These are phyloP conservation scores for Turnix velox DNA, from an alignment of 2,113 vertebrate genomes.

Conservation along the genomic window DNA sequence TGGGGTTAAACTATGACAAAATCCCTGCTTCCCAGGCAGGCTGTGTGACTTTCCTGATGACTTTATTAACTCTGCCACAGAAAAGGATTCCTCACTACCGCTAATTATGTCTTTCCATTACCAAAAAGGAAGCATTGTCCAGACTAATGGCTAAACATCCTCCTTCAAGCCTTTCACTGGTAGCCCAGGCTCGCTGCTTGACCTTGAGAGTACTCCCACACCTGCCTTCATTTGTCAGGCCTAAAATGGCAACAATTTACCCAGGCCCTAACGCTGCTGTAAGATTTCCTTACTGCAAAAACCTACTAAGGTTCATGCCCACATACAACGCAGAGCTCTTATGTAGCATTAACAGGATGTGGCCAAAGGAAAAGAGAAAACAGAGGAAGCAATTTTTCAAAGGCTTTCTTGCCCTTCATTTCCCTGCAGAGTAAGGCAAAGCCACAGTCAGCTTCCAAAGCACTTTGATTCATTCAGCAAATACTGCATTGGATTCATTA, in stretches of 20 bases:
- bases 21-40: background rate
- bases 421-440: background rate
- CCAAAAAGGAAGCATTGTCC: background rate
- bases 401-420: background rate
- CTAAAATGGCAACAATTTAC: background rate
- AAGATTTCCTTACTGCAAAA: background rate
- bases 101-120: background rate
- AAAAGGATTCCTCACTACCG: background rate
- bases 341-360: background rate
- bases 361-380: background rate
- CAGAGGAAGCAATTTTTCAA: background rate
- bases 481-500: background rate
- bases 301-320: background rate
- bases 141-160: background rate
- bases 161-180: background rate
- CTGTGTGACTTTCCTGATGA: background rate
- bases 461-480: background rate
- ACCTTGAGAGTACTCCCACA: background rate
- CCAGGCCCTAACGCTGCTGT: background rate
- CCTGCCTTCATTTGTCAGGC: background rate
- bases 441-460: background rate
- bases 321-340: background rate
- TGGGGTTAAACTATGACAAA: background rate
- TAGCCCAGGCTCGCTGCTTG: background rate
- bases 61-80: background rate